A percentile compares a stretch with the other conserved stretches of the same genome.
phyloP scores from a whole-genome alignment of 2,888 invertebrate genomes.

The Drosophila kokeensis region DNA sequence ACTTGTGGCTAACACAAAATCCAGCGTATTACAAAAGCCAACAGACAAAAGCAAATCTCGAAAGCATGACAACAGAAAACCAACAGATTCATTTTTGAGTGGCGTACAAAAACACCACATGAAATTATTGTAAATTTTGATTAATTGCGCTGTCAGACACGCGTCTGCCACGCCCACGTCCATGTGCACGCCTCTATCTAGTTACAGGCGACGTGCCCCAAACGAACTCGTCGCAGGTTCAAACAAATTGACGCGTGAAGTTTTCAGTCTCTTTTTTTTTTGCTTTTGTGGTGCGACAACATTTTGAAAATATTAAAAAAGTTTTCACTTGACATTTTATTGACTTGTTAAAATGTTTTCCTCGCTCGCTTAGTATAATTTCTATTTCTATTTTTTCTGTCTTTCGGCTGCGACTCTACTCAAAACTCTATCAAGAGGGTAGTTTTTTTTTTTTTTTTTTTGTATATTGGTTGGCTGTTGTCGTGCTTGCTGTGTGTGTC shows the following conservation, averaged over 20 bases:
- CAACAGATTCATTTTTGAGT: slow-evolving; percentile 61
- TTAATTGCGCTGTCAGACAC: slow-evolving; percentile 74
- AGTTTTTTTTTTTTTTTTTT: slow-evolving; percentile 57
- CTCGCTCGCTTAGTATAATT: slow-evolving; percentile 66
- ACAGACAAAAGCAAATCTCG: slow-evolving; percentile 49
- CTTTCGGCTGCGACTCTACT: background rate
- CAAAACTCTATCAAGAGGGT: slow-evolving; percentile 63
- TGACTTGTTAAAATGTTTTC: slow-evolving; percentile 81
- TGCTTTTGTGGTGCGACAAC: slow-evolving; percentile 53
- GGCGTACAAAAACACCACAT: slow-evolving; percentile 32
- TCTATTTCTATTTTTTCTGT: slow-evolving; percentile 35
- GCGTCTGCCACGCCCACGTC: slow-evolving; percentile 34
- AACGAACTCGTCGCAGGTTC: slow-evolving; percentile 25
- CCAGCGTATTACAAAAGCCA: slow-evolving; percentile 17
- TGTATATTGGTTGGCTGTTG: slow-evolving; percentile 13
- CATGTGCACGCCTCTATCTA: background rate
- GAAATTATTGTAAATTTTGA: slow-evolving; percentile 74
- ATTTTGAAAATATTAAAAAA: slow-evolving; percentile 81
- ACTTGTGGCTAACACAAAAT: slow-evolving; percentile 45
- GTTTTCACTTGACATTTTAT: slow-evolving; percentile 81
- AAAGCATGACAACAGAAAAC: slow-evolving; percentile 55
- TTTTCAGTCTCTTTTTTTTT: slow-evolving; percentile 16
- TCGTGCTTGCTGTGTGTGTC: slow-evolving; percentile 27
- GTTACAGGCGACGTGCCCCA: slow-evolving; percentile 11
- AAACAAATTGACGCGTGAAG: slow-evolving; percentile 56